phyloP scores from a whole-genome alignment of 2,888 invertebrate genomes.

The Lepidocyrtinus sp. region DNA sequence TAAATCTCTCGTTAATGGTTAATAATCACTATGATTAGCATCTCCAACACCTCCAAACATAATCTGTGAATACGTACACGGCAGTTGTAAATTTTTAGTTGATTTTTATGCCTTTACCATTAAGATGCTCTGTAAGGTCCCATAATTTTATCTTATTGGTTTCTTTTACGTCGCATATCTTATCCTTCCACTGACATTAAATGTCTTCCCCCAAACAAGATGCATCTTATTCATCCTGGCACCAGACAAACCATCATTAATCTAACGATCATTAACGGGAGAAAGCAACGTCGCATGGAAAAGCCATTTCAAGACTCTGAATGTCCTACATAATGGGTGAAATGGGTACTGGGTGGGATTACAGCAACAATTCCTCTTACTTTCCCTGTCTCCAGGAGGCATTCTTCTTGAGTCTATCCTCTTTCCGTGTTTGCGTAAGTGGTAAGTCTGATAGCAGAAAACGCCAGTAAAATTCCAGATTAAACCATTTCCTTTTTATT shows the following conservation, averaged over 20 bases:
- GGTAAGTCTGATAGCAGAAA: no score
- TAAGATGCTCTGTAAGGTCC: no score
- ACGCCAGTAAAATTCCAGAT: no score
- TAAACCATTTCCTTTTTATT: no score
- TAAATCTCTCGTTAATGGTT: background rate
- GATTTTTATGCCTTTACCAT: no score
- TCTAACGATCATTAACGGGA: conserved; percentile 41
- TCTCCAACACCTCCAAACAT: background rate
- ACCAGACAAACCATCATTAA: conserved; percentile 29
- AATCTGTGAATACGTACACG: background rate
- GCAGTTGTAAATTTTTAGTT: no score
- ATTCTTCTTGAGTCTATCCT: background rate
- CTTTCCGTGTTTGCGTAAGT: no score
- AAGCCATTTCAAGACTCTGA: conserved; percentile 20
- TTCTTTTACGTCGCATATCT: no score
- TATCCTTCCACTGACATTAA: no score
- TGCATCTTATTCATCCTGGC: conserved; percentile 19
- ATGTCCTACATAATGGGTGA: conserved; percentile 17
- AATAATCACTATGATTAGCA: background rate
- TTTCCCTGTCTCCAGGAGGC: background rate
- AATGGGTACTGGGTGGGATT: conserved; percentile 32
- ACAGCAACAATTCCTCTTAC: conserved; percentile 20
- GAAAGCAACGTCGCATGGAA: conserved; percentile 26
- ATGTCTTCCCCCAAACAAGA: conserved; percentile 19
- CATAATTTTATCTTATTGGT: no score